Conservation (phyloP, 2,113 vertebrate species). For the Conger conger region DNA sequence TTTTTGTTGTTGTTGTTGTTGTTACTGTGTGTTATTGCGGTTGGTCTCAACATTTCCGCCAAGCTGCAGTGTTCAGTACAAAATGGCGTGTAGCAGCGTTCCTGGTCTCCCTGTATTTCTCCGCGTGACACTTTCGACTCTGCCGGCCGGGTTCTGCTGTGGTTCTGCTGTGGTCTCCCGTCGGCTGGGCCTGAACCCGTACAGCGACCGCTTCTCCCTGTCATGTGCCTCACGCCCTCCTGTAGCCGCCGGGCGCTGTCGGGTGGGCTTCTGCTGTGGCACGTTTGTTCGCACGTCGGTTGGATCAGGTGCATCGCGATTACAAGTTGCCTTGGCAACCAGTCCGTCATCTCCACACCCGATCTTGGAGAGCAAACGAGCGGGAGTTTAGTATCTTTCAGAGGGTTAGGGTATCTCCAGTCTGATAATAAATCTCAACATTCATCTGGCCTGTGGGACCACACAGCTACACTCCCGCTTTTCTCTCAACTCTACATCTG, state of each 20-base stretch:
- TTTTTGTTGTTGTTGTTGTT: not conserved
- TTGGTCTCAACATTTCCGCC: not conserved
- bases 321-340: not conserved
- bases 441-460: too few species aligned
- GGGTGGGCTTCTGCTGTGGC: not conserved
- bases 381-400: not conserved
- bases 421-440: not conserved
- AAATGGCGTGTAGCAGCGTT: not conserved
- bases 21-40: not conserved
- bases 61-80: not conserved
- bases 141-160: not conserved
- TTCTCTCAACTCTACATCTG: conserved; percentile 2
- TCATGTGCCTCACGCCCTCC: not conserved
- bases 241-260: not conserved
- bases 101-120: not conserved
- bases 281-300: not conserved
- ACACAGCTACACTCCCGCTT: too few species aligned
- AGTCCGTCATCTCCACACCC: not conserved
- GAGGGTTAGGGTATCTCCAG: not conserved
- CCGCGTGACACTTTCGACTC: not conserved
- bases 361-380: not conserved
- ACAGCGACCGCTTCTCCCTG: not conserved
- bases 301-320: not conserved
- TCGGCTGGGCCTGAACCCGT: not conserved
- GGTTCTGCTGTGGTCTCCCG: too few species aligned